Conservation (phyloP, 2,113 vertebrate genomes). For the Zosterops hypoxanthus region DNA sequence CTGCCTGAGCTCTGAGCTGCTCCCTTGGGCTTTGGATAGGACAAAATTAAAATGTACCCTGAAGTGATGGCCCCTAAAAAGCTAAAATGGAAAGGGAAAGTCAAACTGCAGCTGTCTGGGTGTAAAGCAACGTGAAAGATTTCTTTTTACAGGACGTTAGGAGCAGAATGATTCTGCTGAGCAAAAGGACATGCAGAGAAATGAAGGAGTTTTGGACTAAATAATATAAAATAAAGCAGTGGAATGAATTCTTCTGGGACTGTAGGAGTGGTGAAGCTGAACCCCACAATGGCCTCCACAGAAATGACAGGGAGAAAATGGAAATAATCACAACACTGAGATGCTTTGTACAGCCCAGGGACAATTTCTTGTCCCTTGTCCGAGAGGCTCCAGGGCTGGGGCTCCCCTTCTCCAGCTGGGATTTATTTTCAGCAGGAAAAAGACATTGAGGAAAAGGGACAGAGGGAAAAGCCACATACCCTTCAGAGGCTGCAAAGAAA, state of each 20-base stretch:
- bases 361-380: not conserved
- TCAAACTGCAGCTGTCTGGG: rapidly evolving
- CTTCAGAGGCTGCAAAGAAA: not conserved
- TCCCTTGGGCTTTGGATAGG: not conserved
- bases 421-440: not conserved
- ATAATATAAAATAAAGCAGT: not conserved
- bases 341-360: not conserved
- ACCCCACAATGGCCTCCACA: not conserved
- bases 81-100: not conserved
- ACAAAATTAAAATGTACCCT: not conserved
- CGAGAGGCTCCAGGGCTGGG: not conserved
- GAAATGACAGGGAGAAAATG: not conserved
- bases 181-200: rapidly evolving
- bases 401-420: not conserved
- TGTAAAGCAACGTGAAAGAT: not conserved
- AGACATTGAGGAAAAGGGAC: not conserved
- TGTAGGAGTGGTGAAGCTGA: not conserved
- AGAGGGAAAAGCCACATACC: not conserved
- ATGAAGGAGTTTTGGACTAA: not conserved
- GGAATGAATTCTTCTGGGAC: not conserved
- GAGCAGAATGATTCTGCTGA: not conserved
- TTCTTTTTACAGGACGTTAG: not conserved
- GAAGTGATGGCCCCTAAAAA: not conserved
- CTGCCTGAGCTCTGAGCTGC: not conserved
- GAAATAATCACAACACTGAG: not conserved